These are phyloP conservation scores for Paelopatides confundens DNA, from an alignment of 53 echinoderm and acorn worm species.

Conservation along the genomic window DNA sequence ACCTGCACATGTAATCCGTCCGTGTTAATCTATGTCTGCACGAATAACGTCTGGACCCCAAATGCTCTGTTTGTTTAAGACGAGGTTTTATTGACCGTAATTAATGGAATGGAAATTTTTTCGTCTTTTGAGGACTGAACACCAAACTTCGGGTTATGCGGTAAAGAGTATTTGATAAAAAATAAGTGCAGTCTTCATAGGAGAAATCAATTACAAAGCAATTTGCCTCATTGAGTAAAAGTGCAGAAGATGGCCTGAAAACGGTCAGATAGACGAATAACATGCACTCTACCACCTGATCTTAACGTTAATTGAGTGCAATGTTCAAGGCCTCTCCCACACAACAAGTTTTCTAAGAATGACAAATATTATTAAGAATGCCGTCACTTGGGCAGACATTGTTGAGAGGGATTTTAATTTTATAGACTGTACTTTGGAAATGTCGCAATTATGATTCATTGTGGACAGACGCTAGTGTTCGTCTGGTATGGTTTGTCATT, in stretches of 20 bases:
- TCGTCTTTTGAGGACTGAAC: background rate
- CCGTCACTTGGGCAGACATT: too few relatives aligned
- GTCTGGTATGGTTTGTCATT: too few relatives aligned
- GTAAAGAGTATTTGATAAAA: background rate
- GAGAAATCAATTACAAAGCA: slow-evolving; percentile 42
- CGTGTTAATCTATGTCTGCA: slow-evolving; percentile 47
- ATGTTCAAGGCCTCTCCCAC: background rate
- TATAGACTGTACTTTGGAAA: too few relatives aligned
- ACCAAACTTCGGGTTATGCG: background rate
- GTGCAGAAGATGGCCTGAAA: background rate
- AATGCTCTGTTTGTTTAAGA: slow-evolving; percentile 39
- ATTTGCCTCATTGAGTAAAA: slow-evolving; percentile 42
- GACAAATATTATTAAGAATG: too few relatives aligned
- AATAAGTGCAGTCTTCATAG: slow-evolving; percentile 8
- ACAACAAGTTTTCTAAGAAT: too few relatives aligned
- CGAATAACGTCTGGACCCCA: slow-evolving; percentile 30
- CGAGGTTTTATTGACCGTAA: slow-evolving; percentile 36
- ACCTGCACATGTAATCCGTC: slow-evolving; percentile 38
- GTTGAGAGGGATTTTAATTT: too few relatives aligned
- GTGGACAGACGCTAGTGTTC: too few relatives aligned
- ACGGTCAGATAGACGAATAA: background rate
- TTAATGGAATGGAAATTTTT: slow-evolving; percentile 44
- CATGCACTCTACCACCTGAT: slow-evolving; percentile 17
- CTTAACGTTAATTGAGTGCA: slow-evolving; percentile 24
- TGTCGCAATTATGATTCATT: too few relatives aligned